Percentiles rank a stretch among this genome's conserved stretches.
phyloP scores from a whole-genome alignment of 2,888 invertebrate species.

The Scaptomyza polygonia region DNA sequence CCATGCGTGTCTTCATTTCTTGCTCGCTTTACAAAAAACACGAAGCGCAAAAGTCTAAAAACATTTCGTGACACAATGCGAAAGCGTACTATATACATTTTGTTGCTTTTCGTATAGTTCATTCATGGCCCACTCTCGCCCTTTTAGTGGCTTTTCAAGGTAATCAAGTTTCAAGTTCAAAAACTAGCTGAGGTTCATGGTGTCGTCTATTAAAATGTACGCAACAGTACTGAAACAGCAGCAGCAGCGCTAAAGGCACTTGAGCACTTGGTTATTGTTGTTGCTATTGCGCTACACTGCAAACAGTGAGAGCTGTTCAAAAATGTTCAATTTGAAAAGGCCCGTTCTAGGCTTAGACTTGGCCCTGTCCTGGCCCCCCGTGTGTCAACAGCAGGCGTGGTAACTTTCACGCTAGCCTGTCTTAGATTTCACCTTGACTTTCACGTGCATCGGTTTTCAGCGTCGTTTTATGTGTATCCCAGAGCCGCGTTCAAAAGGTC shows the following conservation, averaged over 20 bases:
- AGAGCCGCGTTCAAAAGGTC: constrained; percentile 27
- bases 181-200: constrained; percentile 73
- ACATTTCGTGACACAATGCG: constrained; percentile 74
- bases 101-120: constrained; percentile 23
- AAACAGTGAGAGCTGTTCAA: constrained; percentile 41
- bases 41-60: constrained; percentile 54
- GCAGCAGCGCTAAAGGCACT: constrained; percentile 15
- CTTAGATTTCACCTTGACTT: constrained; percentile 60
- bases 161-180: constrained; percentile 80
- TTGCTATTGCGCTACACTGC: constrained; percentile 3
- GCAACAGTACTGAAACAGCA: constrained; percentile 19
- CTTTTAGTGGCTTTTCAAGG: constrained; percentile 72
- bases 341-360: constrained; percentile 57
- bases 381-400: constrained; percentile 60
- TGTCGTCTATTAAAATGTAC: constrained; percentile 45
- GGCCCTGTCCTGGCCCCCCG: constrained; percentile 27
- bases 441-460: constrained; percentile 33
- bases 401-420: constrained; percentile 53
- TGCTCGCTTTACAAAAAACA: too few species aligned
- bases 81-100: constrained; percentile 27
- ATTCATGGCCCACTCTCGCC: constrained; percentile 44
- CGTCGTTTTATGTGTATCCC: neutral
- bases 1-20: constrained; percentile 62
- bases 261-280: constrained; percentile 42
- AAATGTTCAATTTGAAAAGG: constrained; percentile 64